Conservation (phyloP, 2,888 invertebrate species). For the Euplexia lucipara region DNA sequence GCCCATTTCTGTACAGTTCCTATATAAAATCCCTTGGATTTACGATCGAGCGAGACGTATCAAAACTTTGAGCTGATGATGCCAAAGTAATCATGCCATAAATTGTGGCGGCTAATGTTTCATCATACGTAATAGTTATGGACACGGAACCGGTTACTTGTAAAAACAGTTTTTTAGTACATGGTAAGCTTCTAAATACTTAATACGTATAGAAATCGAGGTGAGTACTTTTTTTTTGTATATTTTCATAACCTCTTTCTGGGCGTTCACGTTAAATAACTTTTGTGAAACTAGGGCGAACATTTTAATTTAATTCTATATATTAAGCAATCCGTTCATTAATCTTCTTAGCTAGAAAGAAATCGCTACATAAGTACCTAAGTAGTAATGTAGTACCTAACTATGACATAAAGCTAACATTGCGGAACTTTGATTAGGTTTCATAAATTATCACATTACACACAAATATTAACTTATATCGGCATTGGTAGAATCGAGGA, state of each 20-base stretch:
- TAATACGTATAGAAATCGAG: slow-evolving; percentile 14
- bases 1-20: slow-evolving; percentile 70
- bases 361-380: no score
- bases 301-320: neutral
- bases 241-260: slow-evolving; percentile 27
- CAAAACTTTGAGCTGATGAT: slow-evolving; percentile 67
- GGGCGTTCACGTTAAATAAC: neutral
- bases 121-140: slow-evolving; percentile 56
- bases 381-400: neutral
- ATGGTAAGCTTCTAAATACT: slow-evolving; percentile 38
- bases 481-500: slow-evolving; percentile 4
- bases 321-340: neutral
- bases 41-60: slow-evolving; percentile 67
- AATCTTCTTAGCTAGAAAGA: neutral
- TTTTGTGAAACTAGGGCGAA: neutral
- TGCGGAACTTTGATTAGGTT: neutral
- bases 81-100: slow-evolving; percentile 71
- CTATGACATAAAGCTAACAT: neutral
- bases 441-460: neutral
- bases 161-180: slow-evolving; percentile 50
- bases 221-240: slow-evolving; percentile 12
- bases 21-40: slow-evolving; percentile 71
- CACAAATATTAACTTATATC: neutral
- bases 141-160: slow-evolving; percentile 56
- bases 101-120: slow-evolving; percentile 65